Evolutionary conservation across 2,113 vertebrate genomes (phyloP).

Genomic region (Tragelaphus scriptus): DNA sequence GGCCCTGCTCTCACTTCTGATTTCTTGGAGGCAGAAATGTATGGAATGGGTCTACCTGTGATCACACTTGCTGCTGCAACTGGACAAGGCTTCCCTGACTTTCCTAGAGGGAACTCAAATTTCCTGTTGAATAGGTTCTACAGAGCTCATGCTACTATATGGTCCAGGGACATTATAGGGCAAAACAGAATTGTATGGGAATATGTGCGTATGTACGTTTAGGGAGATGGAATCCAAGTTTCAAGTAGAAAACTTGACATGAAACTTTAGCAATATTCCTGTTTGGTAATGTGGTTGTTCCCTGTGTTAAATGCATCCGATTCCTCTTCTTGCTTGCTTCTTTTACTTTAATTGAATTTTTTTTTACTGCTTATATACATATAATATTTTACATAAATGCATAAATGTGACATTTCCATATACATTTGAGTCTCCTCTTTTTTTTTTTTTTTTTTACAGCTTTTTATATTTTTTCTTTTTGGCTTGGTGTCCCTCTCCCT

Average conservation of each 20-base stretch:
- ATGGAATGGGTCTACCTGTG: not conserved
- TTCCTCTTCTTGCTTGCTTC: not conserved
- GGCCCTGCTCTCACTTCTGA: not conserved
- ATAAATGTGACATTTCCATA: not conserved
- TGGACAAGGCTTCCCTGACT: not conserved
- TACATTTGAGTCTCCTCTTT: not conserved
- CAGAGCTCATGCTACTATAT: not conserved
- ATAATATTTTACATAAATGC: slow-evolving; percentile 15
- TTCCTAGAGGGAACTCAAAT: not conserved
- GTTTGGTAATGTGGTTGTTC: not conserved
- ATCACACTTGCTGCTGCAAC: not conserved
- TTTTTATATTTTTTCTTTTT: not conserved
- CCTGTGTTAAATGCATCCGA: not conserved
- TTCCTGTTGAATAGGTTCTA: not conserved
- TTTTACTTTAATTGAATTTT: slow-evolving; percentile 10
- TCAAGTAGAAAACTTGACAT: not conserved
- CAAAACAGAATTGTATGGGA: not conserved
- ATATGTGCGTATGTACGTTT: not conserved
- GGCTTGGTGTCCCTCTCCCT: not conserved
- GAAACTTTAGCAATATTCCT: not conserved
- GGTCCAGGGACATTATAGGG: not conserved
- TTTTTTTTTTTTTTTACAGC: not conserved
- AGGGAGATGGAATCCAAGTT: not conserved
- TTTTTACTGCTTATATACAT: not conserved
- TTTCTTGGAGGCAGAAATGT: not conserved